phyloP scores from a whole-genome alignment of 2,797 vertebrate species.

The Coreius guichenoti region DNA sequence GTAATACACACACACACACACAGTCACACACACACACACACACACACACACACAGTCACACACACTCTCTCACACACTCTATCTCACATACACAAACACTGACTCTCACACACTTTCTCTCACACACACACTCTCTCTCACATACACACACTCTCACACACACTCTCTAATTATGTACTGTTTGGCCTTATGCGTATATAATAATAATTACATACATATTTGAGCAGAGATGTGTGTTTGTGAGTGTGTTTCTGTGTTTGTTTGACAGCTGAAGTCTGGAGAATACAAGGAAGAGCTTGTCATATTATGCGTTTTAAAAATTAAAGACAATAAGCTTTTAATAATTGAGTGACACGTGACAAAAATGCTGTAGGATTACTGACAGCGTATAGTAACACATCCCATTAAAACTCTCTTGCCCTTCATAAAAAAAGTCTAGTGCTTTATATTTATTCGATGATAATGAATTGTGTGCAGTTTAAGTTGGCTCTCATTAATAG shows the following conservation, averaged over 20 bases:
- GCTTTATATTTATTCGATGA: neutral
- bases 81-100: no score
- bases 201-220: neutral
- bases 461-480: neutral
- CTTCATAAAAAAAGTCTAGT: neutral
- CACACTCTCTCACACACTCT: no score
- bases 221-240: neutral
- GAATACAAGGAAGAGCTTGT: neutral
- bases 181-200: neutral
- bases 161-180: neutral
- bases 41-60: no score
- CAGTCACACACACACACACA: no score
- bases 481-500: neutral
- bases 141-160: no score
- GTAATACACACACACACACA: no score
- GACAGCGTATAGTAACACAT: neutral
- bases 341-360: neutral
- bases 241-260: conserved; percentile 31
- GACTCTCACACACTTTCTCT: no score
- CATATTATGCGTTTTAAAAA: neutral
- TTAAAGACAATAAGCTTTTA: neutral
- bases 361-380: neutral
- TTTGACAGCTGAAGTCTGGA: conserved; percentile 28
- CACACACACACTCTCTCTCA: accelerated
- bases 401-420: neutral